phyloP scores from a whole-genome alignment of 2,888 invertebrate genomes.

The Oscheius sp. region DNA sequence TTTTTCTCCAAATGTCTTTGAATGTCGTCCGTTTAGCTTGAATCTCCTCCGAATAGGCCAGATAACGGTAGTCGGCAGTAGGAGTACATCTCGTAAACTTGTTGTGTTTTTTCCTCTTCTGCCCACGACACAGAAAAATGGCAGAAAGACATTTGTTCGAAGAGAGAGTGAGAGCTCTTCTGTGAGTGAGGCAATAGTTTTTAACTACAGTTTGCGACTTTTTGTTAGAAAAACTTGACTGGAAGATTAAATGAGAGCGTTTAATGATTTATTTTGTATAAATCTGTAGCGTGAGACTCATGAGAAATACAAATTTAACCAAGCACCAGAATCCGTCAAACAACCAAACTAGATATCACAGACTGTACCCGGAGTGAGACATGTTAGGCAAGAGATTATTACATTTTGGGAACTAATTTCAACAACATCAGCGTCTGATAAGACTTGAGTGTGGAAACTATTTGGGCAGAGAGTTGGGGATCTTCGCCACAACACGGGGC shows the following conservation, averaged over 20 bases:
- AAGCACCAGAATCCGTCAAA: slow-evolving; percentile 14
- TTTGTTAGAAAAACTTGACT: neutral
- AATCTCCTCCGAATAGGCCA: slow-evolving; percentile 8
- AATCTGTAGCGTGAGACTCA: too few species aligned
- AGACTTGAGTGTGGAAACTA: slow-evolving; percentile 67
- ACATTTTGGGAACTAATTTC: slow-evolving; percentile 52
- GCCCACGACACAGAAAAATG: neutral
- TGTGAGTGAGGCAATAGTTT: too few species aligned
- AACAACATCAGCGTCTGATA: slow-evolving; percentile 70
- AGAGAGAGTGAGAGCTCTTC: neutral
- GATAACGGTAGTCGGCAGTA: slow-evolving; percentile 13
- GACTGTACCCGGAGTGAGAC: slow-evolving; percentile 12
- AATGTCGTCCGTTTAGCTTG: neutral
- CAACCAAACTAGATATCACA: slow-evolving; percentile 33
- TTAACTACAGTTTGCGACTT: too few species aligned
- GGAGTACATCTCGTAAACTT: neutral
- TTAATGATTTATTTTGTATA: neutral
- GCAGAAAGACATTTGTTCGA: neutral
- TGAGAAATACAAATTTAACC: neutral
- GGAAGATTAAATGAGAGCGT: neutral
- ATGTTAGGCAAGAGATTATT: slow-evolving; percentile 21
- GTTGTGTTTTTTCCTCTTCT: neutral
- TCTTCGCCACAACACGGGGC: slow-evolving; percentile 66
- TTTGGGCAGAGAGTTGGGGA: slow-evolving; percentile 60
- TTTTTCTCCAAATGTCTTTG: neutral